These are phyloP conservation scores for Coenobita brevimanus DNA, from an alignment of 1,140 invertebrate species.

Conservation along the genomic window DNA sequence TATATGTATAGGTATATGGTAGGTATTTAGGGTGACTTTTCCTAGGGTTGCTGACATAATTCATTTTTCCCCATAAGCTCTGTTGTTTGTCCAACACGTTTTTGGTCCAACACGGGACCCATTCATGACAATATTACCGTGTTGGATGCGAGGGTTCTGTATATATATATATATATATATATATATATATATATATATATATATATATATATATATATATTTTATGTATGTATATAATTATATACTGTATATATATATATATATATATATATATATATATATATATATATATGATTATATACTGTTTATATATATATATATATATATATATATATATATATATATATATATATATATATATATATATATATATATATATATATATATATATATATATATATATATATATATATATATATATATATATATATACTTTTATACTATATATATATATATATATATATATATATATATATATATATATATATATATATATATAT, in stretches of 20 bases:
- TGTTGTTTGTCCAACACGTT: too few species aligned
- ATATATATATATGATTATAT: background rate
- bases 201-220: background rate
- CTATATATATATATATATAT: too few species aligned
- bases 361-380: slow-evolving; percentile 28
- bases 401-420: slow-evolving; percentile 23
- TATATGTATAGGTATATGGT: too few species aligned
- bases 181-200: background rate
- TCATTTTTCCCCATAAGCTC: too few species aligned
- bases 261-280: too few species aligned
- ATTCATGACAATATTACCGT: too few species aligned
- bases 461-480: slow-evolving; percentile 40
- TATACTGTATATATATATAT: too few species aligned
- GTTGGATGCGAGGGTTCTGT: background rate
- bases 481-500: slow-evolving; percentile 17
- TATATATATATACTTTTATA: too few species aligned
- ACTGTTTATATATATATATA: background rate
- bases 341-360: slow-evolving; percentile 26
- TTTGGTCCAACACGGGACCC: too few species aligned
- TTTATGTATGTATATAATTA: too few species aligned
- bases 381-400: slow-evolving; percentile 27
- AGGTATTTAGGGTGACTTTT: too few species aligned
- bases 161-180: background rate
- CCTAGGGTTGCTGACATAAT: too few species aligned
- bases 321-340: slow-evolving; percentile 7